phyloP scores from a whole-genome alignment of 2,113 vertebrate species.

The Bungarus multicinctus region DNA sequence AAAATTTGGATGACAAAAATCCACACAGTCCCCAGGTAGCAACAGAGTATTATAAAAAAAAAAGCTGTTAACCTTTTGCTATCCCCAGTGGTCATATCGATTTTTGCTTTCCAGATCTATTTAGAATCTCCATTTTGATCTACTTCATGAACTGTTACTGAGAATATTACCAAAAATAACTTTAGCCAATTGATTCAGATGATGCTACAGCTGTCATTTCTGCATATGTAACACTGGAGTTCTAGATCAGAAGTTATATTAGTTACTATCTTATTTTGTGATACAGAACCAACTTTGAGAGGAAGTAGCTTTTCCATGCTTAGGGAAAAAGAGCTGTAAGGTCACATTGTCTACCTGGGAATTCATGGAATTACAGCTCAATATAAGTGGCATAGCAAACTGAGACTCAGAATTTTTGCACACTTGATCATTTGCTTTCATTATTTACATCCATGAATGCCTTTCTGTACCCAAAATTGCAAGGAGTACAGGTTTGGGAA shows the following conservation, averaged over 20 bases:
- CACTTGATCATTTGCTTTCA: neutral
- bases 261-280: neutral
- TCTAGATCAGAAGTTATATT: neutral
- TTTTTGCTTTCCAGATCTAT: neutral
- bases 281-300: neutral
- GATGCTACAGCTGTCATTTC: neutral
- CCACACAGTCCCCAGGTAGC: neutral
- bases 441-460: neutral
- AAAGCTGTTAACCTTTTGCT: neutral
- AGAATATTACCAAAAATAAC: neutral
- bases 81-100: neutral
- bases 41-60: neutral
- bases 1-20: neutral
- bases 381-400: neutral
- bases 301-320: neutral
- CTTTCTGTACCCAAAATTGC: neutral
- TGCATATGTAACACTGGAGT: neutral
- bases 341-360: neutral
- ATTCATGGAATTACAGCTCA: neutral
- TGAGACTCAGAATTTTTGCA: neutral
- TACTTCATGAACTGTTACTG: neutral
- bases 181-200: neutral
- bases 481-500: too few relatives aligned
- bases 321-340: too few relatives aligned
- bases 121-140: neutral